Base-by-base conservation (phyloP, 2,888 invertebrate genomes). In the Lomographa bimaculata region DNA sequence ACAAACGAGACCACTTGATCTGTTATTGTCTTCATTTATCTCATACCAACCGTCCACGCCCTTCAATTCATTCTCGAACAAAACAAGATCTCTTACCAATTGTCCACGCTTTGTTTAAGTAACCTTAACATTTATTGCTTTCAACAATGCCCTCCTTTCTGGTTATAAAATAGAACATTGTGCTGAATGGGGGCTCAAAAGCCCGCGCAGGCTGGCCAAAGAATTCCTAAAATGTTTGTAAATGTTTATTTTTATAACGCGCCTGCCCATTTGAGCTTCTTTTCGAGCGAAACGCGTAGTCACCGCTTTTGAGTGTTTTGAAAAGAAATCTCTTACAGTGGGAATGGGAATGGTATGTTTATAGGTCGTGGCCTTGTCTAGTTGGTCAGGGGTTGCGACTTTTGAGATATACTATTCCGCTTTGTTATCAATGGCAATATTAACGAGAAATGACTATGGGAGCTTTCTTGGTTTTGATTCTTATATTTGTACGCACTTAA, bases 241-340 rank as follows among this genome's bases (percentile, higher is more conserved):
- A 71, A 64, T 69, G 61, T 71, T 67, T 69, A 64, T 72, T 65
- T 69, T 63, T 68, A 58, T 64, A 57, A 55, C 50, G 47, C 52
- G 47, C 44, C 27, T 46, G 53, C 50, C 46, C 46, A 47, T 54
- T 56, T 50, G 30, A 50, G 45, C 40, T 41, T 55, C 58, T 63
- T 68, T 69, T 54, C 47, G 53, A 57, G 54, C 45, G 63, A 71
- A 74, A 58, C 53, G 78, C 75, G 43, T 53, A 71, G 74, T 81
- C 79, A 77, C 64, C 55, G 60, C 67, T 66, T 74, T 76, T 74
- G 65, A 71, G 63, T 63, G 54, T 57, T 58, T 46, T 76, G 68
- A 70, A 80, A 72, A 68, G 75, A 74, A 72, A 72, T 57, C 64
- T 54, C 59, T 61, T 66, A 64, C 60, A 65, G 64, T 65, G 60